A percentile compares a stretch with the other conserved stretches of the same genome.
Evolutionary conservation across 2,888 invertebrate species (phyloP).

Genomic region (Pomacea canaliculata): DNA sequence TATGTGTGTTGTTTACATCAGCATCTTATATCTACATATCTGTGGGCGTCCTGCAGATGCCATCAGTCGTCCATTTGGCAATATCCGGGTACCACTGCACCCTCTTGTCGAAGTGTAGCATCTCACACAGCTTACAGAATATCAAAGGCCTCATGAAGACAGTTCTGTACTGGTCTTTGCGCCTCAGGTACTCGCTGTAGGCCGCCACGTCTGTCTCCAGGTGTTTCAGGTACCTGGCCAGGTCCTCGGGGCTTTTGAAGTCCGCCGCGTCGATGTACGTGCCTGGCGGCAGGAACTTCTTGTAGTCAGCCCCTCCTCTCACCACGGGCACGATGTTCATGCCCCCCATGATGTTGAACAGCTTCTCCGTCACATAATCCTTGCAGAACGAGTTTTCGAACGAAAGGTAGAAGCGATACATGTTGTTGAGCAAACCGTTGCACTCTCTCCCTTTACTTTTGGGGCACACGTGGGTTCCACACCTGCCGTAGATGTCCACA

Average conservation of each 20-base stretch:
- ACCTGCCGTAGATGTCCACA: constrained; percentile 43
- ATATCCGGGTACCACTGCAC: constrained; percentile 18
- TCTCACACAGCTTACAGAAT: constrained; percentile 21
- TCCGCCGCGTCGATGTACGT: constrained; percentile 20
- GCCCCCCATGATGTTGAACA: constrained; percentile 28
- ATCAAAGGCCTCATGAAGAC: background rate
- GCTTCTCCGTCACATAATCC: constrained; percentile 41
- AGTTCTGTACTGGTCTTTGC: background rate
- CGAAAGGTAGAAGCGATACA: constrained; percentile 37
- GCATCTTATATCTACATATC: background rate
- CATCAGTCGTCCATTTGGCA: background rate
- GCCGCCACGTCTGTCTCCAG: constrained; percentile 5
- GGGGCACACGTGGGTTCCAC: constrained; percentile 31
- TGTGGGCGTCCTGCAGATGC: background rate
- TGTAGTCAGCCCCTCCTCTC: constrained; percentile 27
- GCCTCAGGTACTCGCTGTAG: background rate
- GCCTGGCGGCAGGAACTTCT: constrained; percentile 11
- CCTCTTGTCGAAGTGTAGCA: background rate
- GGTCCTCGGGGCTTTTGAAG: constrained; percentile 13
- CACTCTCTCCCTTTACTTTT: constrained; percentile 4
- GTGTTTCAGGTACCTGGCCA: constrained; percentile 16
- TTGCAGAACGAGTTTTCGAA: constrained; percentile 42
- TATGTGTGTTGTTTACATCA: no score
- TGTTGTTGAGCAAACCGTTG: background rate
- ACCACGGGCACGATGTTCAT: constrained; percentile 27